These are phyloP conservation scores for Maconellicoccus hirsutus DNA, from an alignment of 1,140 invertebrate genomes.

Conservation along the genomic window DNA sequence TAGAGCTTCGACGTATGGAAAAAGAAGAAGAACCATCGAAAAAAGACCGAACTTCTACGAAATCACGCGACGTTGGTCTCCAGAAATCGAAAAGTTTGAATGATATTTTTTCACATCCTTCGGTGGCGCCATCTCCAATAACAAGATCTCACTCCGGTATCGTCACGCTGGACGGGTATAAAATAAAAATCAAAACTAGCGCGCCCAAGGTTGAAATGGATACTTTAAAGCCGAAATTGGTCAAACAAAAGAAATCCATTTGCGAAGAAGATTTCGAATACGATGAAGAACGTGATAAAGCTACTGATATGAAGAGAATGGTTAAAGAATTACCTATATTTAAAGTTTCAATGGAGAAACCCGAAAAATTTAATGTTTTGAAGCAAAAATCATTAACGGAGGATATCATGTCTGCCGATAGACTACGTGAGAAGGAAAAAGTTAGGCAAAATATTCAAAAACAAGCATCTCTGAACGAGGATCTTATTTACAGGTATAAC, in stretches of 20 bases:
- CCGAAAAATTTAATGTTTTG: slow-evolving; percentile 44
- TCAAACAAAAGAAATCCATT: slow-evolving; percentile 68
- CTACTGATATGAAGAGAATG: slow-evolving; percentile 49
- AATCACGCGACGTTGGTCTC: slow-evolving; percentile 32
- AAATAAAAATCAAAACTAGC: slow-evolving; percentile 40
- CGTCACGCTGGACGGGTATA: slow-evolving; percentile 44
- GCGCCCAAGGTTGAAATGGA: slow-evolving; percentile 34
- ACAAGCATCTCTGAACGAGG: slow-evolving; percentile 76
- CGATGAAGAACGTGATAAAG: slow-evolving; percentile 47
- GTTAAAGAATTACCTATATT: slow-evolving; percentile 48
- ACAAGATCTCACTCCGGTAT: slow-evolving; percentile 56
- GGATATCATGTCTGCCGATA: slow-evolving; percentile 71
- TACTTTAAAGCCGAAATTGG: slow-evolving; percentile 48
- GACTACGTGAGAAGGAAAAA: slow-evolving; percentile 67
- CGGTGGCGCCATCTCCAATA: background rate
- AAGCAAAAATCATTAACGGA: slow-evolving; percentile 83
- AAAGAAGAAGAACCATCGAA: slow-evolving; percentile 41
- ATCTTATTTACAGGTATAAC: slow-evolving; percentile 62
- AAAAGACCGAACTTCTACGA: slow-evolving; percentile 36
- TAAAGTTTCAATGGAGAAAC: slow-evolving; percentile 37
- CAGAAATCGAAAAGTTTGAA: slow-evolving; percentile 67
- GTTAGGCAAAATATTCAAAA: slow-evolving; percentile 77
- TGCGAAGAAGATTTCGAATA: slow-evolving; percentile 39
- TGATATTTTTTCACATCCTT: slow-evolving; percentile 42
- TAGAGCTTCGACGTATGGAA: slow-evolving; percentile 75